Evolutionary conservation across 2,113 vertebrate genomes (phyloP).

Genomic region (Ptychochromis oligacanthus): DNA sequence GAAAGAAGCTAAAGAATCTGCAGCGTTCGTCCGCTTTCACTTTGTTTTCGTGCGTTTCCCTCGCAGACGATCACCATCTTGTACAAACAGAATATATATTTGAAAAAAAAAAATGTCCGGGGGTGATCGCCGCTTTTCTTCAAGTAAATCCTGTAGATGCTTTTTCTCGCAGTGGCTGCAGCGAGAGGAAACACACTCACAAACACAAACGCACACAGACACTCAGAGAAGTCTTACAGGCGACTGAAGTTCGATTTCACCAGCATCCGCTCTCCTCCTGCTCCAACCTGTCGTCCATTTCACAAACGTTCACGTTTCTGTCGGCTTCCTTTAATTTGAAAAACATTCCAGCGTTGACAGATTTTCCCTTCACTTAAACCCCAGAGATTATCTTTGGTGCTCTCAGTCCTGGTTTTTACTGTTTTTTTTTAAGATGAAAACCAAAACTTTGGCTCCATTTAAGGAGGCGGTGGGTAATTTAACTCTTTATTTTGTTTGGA

Average conservation of each 20-base stretch:
- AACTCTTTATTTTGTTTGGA: background rate
- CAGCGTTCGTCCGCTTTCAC: slow-evolving; percentile 5
- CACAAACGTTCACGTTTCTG: background rate
- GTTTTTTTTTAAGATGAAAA: background rate
- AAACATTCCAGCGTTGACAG: background rate
- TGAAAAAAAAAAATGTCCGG: slow-evolving; percentile 36
- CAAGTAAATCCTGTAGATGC: slow-evolving; percentile 4
- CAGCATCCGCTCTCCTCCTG: slow-evolving; percentile 51
- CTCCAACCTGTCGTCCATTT: background rate
- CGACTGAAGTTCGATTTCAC: slow-evolving; percentile 41
- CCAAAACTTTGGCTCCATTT: background rate
- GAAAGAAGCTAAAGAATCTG: background rate
- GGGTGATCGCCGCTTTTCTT: slow-evolving; percentile 13
- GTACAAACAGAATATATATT: slow-evolving; percentile 60
- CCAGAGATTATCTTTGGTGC: background rate
- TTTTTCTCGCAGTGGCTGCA: slow-evolving; percentile 10
- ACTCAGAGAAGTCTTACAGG: slow-evolving; percentile 7
- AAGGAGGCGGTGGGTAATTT: background rate
- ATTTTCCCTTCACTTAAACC: background rate
- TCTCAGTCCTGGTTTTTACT: background rate
- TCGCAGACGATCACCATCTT: slow-evolving; percentile 11
- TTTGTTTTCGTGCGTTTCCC: slow-evolving; percentile 19
- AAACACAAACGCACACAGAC: background rate
- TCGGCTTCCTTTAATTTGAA: background rate
- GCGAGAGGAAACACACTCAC: background rate